Conservation (phyloP, 1,140 invertebrate genomes). For the Oryzaephilus surinamensis region DNA sequence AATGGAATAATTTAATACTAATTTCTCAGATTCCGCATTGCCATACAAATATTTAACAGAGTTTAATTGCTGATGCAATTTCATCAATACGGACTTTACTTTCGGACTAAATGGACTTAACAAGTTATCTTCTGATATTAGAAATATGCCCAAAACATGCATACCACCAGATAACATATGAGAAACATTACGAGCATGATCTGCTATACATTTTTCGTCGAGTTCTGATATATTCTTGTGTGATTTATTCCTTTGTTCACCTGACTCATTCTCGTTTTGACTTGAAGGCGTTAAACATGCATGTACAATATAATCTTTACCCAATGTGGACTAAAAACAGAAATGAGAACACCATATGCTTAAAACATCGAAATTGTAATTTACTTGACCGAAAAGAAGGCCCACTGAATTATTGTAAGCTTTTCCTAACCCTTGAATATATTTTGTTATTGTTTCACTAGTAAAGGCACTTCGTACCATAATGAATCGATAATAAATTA, state of each 20-base stretch:
- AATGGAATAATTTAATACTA: conserved; percentile 42
- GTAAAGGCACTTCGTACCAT: conserved; percentile 42
- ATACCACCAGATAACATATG: conserved; percentile 76
- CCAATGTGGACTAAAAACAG: conserved; percentile 41
- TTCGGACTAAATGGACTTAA: conserved; percentile 44
- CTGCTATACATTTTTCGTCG: conserved; percentile 50
- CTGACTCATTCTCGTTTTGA: conserved; percentile 28
- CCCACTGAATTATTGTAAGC: conserved; percentile 48
- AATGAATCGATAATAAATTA: no score
- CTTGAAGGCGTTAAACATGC: conserved; percentile 55
- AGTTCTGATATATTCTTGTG: conserved; percentile 37
- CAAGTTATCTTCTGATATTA: conserved; percentile 51
- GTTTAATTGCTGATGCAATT: conserved; percentile 44
- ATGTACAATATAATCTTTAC: conserved; percentile 63
- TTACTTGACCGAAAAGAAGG: conserved; percentile 57
- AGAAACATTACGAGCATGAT: conserved; percentile 61
- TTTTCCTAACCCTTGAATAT: conserved; percentile 36
- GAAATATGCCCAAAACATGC: conserved; percentile 55
- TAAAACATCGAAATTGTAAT: conserved; percentile 16
- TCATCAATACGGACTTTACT: conserved; percentile 44
- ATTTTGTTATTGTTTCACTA: conserved; percentile 38
- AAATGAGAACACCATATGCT: conserved; percentile 15
- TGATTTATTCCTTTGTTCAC: conserved; percentile 23
- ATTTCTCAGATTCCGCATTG: conserved; percentile 38
- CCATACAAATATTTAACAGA: conserved; percentile 48